Evolutionary conservation across 2,113 vertebrate species (phyloP).

Genomic region (Mesembrinibis cayennensis): DNA sequence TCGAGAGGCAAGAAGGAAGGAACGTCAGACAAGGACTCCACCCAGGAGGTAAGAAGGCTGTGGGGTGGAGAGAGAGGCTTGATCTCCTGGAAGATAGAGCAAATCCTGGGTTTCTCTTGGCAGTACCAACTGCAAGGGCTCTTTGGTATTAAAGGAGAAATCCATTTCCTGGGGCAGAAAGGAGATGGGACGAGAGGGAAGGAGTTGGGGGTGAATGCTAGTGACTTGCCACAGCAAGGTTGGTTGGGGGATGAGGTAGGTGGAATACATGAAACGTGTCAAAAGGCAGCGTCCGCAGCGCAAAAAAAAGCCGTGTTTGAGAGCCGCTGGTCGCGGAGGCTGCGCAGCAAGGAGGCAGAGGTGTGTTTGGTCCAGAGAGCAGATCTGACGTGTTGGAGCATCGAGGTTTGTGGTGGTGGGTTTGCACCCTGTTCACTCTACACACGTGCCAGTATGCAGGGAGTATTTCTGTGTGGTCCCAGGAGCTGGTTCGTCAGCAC

Average conservation of each 20-base stretch:
- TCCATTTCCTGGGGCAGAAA: background rate
- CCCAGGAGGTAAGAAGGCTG: conserved; percentile 82
- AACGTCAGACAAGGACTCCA: conserved; percentile 81
- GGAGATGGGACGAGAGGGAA: background rate
- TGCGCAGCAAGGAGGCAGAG: accelerated
- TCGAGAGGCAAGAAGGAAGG: conserved; percentile 87
- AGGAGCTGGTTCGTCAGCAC: background rate
- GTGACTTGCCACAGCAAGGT: background rate
- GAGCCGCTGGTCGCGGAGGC: background rate
- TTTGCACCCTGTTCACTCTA: background rate
- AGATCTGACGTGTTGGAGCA: background rate
- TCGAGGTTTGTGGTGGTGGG: background rate
- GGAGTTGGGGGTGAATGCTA: too few relatives aligned
- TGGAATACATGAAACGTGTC: background rate
- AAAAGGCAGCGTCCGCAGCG: background rate
- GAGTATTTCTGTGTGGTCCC: background rate
- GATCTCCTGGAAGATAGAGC: background rate
- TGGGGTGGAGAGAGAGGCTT: background rate
- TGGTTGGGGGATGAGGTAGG: too few relatives aligned
- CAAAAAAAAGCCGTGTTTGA: background rate
- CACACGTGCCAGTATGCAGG: background rate
- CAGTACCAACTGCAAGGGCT: background rate
- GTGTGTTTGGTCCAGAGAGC: accelerated
- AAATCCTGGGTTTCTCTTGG: background rate
- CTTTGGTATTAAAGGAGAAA: background rate